phyloP scores from a whole-genome alignment of 2,113 vertebrate genomes.

The Steatornis caripensis region DNA sequence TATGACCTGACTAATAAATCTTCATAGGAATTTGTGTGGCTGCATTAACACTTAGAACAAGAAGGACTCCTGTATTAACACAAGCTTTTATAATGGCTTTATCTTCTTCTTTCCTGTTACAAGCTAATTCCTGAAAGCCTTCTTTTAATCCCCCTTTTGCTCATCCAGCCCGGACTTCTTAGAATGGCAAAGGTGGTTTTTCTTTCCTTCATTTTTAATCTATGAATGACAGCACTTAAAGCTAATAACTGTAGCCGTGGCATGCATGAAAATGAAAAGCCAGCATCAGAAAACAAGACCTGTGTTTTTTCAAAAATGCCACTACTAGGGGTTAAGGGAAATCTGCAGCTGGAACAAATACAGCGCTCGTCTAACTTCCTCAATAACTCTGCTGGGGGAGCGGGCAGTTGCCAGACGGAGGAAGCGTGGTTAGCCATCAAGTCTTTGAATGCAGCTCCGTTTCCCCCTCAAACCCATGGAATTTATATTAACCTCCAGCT shows the following conservation, averaged over 20 bases:
- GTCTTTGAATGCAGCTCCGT: slow-evolving; percentile 4
- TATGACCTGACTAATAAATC: slow-evolving; percentile 22
- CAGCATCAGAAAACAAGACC: neutral
- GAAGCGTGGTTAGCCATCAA: slow-evolving; percentile 57
- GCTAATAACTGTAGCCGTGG: neutral
- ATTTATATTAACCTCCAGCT: slow-evolving; percentile 66
- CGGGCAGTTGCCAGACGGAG: slow-evolving; percentile 53
- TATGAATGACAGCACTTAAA: neutral
- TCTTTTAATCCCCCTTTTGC: neutral
- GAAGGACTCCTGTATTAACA: slow-evolving; percentile 21
- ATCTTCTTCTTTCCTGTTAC: slow-evolving; percentile 18
- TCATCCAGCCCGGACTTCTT: slow-evolving; percentile 4
- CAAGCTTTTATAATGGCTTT: slow-evolving; percentile 36
- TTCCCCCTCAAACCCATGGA: slow-evolving; percentile 44
- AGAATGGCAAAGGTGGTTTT: neutral
- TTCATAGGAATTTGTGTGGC: slow-evolving; percentile 20
- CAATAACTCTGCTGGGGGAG: slow-evolving; percentile 51
- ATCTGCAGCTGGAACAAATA: slow-evolving; percentile 71
- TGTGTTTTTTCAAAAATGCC: neutral
- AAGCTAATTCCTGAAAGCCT: slow-evolving; percentile 21
- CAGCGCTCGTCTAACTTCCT: slow-evolving; percentile 56
- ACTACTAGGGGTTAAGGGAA: slow-evolving; percentile 67
- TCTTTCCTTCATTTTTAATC: neutral
- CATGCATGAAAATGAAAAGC: neutral
- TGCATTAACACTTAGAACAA: slow-evolving; percentile 21